Evolutionary conservation across 2,797 vertebrate genomes (phyloP).

Genomic region (Urophycis tenuis): DNA sequence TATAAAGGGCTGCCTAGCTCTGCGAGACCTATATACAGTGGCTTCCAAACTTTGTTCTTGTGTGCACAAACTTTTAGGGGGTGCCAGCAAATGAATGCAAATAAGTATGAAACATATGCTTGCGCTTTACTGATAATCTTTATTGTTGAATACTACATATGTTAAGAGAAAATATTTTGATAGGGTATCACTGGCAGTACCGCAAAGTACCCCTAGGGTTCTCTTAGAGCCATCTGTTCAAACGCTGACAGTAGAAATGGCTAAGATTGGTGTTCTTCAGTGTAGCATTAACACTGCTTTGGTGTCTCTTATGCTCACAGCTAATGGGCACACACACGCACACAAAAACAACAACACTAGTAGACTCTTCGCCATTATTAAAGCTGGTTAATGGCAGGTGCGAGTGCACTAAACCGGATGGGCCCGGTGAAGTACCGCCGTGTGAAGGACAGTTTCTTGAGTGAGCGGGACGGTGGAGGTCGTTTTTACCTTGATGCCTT

Average conservation of each 20-base stretch:
- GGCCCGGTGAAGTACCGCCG: slow-evolving; percentile 29
- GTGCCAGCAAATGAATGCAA: neutral
- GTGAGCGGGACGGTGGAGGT: slow-evolving; percentile 18
- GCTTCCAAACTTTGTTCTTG: neutral
- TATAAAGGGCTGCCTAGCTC: neutral
- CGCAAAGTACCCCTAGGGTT: neutral
- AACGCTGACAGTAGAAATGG: neutral
- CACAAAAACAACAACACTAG: neutral
- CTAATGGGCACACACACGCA: neutral
- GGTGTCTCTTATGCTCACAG: neutral
- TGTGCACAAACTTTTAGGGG: neutral
- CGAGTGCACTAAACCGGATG: slow-evolving; percentile 38
- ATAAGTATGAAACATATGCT: neutral
- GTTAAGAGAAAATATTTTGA: neutral
- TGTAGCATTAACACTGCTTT: neutral
- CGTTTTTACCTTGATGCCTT: neutral
- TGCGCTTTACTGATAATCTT: neutral
- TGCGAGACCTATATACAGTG: neutral
- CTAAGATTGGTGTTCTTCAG: neutral
- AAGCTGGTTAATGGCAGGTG: slow-evolving; percentile 4
- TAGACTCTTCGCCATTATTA: neutral
- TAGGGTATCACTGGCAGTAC: neutral
- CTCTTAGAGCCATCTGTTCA: neutral
- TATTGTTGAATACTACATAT: neutral
- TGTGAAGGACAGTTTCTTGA: slow-evolving; percentile 33